Evolutionary conservation across 2,113 vertebrate genomes (phyloP).

Genomic region (Ammodytes marinus): DNA sequence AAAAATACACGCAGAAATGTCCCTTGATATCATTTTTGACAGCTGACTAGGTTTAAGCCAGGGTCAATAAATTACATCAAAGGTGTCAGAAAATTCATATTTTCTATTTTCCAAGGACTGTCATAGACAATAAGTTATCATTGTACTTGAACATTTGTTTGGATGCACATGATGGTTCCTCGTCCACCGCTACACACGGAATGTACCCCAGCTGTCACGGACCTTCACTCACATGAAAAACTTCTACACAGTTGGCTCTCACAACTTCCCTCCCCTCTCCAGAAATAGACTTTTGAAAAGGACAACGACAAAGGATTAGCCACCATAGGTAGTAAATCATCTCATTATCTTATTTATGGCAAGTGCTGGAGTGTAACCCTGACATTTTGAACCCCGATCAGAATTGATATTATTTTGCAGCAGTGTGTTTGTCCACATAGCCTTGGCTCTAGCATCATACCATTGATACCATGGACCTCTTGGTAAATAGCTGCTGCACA

Average conservation of each 20-base stretch:
- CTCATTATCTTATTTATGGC: slow-evolving; percentile 88
- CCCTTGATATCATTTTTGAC: slow-evolving; percentile 6
- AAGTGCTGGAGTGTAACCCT: slow-evolving; percentile 56
- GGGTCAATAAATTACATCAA: neutral
- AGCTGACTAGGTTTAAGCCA: neutral
- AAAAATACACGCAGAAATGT: slow-evolving; percentile 21
- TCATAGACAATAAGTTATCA: slow-evolving; percentile 47
- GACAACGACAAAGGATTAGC: slow-evolving; percentile 91
- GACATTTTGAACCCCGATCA: slow-evolving; percentile 73
- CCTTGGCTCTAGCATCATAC: slow-evolving; percentile 58
- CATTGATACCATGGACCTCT: slow-evolving; percentile 92
- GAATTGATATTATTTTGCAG: slow-evolving; percentile 46
- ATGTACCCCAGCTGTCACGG: slow-evolving; percentile 91
- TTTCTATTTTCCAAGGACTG: slow-evolving; percentile 4
- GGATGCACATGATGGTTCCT: slow-evolving; percentile 44
- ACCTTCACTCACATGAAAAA: slow-evolving; percentile 88
- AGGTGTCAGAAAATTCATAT: slow-evolving; percentile 11
- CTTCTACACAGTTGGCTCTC: slow-evolving; percentile 86
- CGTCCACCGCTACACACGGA: slow-evolving; percentile 71
- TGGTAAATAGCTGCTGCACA: slow-evolving; percentile 91
- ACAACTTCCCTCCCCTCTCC: slow-evolving; percentile 62
- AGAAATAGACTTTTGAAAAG: slow-evolving; percentile 93
- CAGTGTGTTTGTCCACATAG: slow-evolving; percentile 25
- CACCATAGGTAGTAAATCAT: slow-evolving; percentile 85
- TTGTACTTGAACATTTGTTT: slow-evolving; percentile 38